These are phyloP conservation scores for Drosophila chauvacae DNA, from an alignment of 1,140 invertebrate genomes.

Conservation along the genomic window DNA sequence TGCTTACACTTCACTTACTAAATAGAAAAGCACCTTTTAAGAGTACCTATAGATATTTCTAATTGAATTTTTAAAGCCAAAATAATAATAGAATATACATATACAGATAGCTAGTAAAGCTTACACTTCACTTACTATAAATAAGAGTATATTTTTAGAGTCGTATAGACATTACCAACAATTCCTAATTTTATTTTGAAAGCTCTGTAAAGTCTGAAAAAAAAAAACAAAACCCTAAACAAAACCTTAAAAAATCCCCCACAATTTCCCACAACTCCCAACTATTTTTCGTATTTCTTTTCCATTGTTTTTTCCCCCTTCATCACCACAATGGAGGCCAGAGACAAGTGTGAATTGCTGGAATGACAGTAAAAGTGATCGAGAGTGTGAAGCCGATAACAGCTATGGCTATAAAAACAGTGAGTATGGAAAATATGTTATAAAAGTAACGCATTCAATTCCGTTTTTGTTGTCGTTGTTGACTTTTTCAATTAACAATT, in stretches of 20 bases:
- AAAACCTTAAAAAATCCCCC: background rate
- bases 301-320: constrained; percentile 17
- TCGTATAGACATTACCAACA: background rate
- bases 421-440: constrained; percentile 53
- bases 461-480: constrained; percentile 43
- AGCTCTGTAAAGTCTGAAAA: background rate
- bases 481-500: constrained; percentile 77
- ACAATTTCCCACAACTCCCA: background rate
- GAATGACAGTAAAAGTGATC: constrained; percentile 70
- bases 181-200: background rate
- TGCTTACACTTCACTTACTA: background rate
- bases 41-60: too few relatives aligned
- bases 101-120: too few relatives aligned
- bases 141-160: background rate
- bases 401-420: constrained; percentile 12
- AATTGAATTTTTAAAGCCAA: too few relatives aligned
- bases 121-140: too few relatives aligned
- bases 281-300: constrained; percentile 6
- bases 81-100: too few relatives aligned
- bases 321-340: constrained; percentile 10
- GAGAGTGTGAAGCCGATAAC: constrained; percentile 49
- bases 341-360: constrained; percentile 62
- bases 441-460: constrained; percentile 44
- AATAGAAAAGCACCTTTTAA: too few relatives aligned
- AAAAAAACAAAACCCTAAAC: background rate